These are phyloP conservation scores for Aleadryas rufinucha DNA, from an alignment of 2,113 vertebrate species.

Conservation along the genomic window DNA sequence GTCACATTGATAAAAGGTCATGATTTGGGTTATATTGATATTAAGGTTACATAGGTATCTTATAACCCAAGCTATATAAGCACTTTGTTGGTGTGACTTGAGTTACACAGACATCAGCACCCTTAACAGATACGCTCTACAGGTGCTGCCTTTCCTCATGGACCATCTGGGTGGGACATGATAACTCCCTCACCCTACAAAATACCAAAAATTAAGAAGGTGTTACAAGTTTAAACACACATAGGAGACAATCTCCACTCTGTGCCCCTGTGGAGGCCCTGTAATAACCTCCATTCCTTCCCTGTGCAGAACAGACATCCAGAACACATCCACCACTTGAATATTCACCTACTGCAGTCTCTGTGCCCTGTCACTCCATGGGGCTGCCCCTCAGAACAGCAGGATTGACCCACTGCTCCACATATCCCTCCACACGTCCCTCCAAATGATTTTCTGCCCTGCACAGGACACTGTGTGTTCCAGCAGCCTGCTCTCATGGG, in stretches of 20 bases:
- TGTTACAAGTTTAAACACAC: background rate
- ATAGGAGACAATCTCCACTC: background rate
- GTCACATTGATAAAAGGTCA: too few relatives aligned
- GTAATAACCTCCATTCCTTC: background rate
- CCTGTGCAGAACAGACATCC: background rate
- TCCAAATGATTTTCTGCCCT: background rate
- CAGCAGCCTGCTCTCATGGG: background rate
- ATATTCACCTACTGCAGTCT: background rate
- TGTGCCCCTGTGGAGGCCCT: background rate
- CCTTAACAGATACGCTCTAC: fast-evolving
- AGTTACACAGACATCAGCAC: too few relatives aligned
- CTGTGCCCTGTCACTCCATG: background rate
- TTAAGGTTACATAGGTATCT: too few relatives aligned
- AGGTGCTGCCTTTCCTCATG: background rate
- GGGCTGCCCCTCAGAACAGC: background rate
- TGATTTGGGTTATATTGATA: too few relatives aligned
- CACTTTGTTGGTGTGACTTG: too few relatives aligned
- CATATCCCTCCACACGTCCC: background rate
- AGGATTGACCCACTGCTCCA: background rate
- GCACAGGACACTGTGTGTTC: background rate
- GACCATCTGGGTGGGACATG: background rate
- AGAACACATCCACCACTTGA: background rate
- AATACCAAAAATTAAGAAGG: background rate
- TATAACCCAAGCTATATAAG: too few relatives aligned
- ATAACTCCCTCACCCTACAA: background rate